Percentiles rank a stretch among this genome's conserved stretches.
Evolutionary conservation across 1,140 invertebrate species (phyloP).

Genomic region (Neuroterus valhalla): DNA sequence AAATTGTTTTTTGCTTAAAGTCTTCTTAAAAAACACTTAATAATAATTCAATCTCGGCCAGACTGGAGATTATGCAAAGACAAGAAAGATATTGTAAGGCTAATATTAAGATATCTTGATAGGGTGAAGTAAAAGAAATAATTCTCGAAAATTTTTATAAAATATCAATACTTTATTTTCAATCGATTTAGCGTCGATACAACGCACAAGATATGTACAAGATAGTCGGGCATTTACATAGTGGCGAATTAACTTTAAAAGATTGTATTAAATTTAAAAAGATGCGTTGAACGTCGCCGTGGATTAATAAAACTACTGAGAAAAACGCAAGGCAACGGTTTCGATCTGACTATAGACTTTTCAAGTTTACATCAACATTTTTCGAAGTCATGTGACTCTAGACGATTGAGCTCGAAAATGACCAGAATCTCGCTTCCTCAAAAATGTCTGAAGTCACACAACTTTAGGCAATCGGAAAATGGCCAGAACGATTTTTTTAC

Average conservation of each 20-base stretch:
- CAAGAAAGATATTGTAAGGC: background rate
- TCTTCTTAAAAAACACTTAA: no score
- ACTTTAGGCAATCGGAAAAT: background rate
- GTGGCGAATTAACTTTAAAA: slow-evolving; percentile 52
- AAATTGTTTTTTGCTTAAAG: no score
- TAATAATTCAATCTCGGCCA: no score
- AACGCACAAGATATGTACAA: slow-evolving; percentile 64
- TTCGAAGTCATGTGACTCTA: background rate
- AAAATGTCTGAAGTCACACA: background rate
- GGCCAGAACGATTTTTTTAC: background rate
- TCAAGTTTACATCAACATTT: background rate
- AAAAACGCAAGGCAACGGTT: slow-evolving; percentile 2
- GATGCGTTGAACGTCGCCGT: background rate
- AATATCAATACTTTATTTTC: slow-evolving; percentile 72
- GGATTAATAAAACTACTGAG: background rate
- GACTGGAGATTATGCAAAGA: no score
- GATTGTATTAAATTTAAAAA: slow-evolving; percentile 58
- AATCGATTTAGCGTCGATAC: slow-evolving; percentile 42
- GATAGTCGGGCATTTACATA: slow-evolving; percentile 54
- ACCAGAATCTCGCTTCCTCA: background rate
- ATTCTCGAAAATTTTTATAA: slow-evolving; percentile 58
- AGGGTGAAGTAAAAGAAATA: slow-evolving; percentile 20
- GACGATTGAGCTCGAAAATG: background rate
- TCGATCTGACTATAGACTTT: background rate
- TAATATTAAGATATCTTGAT: no score